Evolutionary conservation across 2,113 vertebrate genomes (phyloP).

Genomic region (Vimba vimba): DNA sequence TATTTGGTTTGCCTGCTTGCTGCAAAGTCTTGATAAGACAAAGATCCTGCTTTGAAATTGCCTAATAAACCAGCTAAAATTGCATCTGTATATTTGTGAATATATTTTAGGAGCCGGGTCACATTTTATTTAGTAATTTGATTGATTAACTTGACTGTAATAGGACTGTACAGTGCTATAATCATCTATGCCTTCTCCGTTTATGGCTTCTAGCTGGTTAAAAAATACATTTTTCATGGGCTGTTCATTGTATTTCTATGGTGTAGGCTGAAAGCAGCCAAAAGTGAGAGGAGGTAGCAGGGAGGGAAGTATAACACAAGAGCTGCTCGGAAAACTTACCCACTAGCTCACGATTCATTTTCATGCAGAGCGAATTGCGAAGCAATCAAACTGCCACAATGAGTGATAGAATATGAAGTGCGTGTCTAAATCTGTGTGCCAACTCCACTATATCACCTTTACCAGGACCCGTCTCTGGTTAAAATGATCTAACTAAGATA

Average conservation of each 20-base stretch:
- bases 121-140: not conserved
- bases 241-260: not conserved
- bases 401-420: not conserved
- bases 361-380: not conserved
- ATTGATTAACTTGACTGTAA: not conserved
- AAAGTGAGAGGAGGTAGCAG: not conserved
- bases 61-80: not conserved
- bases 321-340: not conserved
- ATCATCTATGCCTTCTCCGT: not conserved
- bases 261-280: constrained; percentile 7
- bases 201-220: not conserved
- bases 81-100: not conserved
- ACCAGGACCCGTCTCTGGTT: not conserved
- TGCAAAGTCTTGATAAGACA: no score
- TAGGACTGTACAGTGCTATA: not conserved
- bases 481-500: not conserved
- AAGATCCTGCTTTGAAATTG: not conserved
- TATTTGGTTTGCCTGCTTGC: no score
- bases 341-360: not conserved
- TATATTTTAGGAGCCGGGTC: not conserved
- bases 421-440: not conserved
- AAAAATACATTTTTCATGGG: not conserved
- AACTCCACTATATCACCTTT: not conserved
- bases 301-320: not conserved
- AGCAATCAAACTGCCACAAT: not conserved